A percentile compares a stretch with the other conserved stretches of the same genome.
Evolutionary conservation across 2,888 invertebrate species (phyloP).

Genomic region (Caenorhabditis afra): DNA sequence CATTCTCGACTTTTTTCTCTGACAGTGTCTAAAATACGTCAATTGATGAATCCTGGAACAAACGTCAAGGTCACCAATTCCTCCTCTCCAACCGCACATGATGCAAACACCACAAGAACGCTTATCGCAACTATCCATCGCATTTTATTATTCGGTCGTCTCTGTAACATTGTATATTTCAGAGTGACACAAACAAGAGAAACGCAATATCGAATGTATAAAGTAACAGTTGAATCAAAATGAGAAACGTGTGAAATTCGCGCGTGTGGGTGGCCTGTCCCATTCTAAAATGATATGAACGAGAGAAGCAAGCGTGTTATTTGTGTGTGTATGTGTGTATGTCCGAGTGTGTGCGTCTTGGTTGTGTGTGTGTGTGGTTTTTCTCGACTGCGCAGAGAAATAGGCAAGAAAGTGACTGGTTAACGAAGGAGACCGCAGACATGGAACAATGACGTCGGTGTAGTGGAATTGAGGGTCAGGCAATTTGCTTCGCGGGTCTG

Average conservation of each 20-base stretch:
- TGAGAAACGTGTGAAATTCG: background rate
- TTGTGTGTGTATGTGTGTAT: background rate
- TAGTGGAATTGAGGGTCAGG: no score
- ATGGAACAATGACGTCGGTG: background rate
- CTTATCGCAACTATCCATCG: background rate
- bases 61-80: slow-evolving; percentile 13
- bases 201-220: no score
- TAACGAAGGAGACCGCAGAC: slow-evolving; percentile 6
- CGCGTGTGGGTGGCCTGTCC: background rate
- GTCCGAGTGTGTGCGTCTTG: no score
- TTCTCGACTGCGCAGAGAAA: background rate
- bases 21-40: slow-evolving; percentile 8
- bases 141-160: background rate
- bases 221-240: no score
- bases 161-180: no score
- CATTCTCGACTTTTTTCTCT: slow-evolving; percentile 33
- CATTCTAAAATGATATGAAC: background rate
- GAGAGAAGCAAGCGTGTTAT: background rate
- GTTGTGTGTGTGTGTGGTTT: background rate
- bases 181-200: no score
- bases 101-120: background rate
- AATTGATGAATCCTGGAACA: background rate
- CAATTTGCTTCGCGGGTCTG: background rate
- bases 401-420: background rate
- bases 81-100: background rate